Evolutionary conservation across 92 coral and sea anemone genomes (phyloP).

Genomic region (Porites evermanni): DNA sequence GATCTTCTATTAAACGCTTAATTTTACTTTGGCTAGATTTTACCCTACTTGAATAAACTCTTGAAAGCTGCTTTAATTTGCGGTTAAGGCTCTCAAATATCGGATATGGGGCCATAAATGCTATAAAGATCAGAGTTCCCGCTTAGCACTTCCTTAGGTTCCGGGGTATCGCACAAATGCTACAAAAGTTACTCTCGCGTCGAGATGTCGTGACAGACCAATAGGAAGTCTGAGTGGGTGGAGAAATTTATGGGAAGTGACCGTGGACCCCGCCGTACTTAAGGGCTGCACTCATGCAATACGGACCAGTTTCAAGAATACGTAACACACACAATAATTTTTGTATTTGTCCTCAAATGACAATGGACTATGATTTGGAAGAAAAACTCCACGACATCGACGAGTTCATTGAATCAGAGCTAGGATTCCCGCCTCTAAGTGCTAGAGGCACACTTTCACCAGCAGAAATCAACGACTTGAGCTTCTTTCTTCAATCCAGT

Average conservation of each 20-base stretch:
- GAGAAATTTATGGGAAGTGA: slow-evolving; percentile 6
- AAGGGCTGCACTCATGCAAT: not conserved
- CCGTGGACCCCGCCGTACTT: not conserved
- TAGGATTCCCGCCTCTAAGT: slow-evolving; percentile 19
- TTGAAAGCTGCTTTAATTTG: not conserved
- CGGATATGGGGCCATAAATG: not conserved
- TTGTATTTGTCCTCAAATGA: not conserved
- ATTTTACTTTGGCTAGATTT: no score
- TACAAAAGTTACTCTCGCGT: no score
- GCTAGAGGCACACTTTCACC: not conserved
- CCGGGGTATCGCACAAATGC: not conserved
- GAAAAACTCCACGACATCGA: slow-evolving; percentile 44
- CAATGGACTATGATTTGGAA: slow-evolving; percentile 20
- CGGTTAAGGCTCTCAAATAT: not conserved
- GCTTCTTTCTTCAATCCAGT: slow-evolving; percentile 1
- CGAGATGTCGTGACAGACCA: not conserved
- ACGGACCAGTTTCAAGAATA: slow-evolving; percentile 2
- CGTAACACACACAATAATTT: not conserved
- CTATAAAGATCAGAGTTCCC: not conserved
- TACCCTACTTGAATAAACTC: not conserved
- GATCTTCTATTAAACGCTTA: no score
- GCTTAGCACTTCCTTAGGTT: not conserved
- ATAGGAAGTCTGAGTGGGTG: not conserved
- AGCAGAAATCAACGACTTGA: not conserved
- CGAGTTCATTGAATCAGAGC: slow-evolving; percentile 45